These are phyloP conservation scores for Amblyopsis hoosieri DNA, from an alignment of 2,797 vertebrate genomes.

Conservation along the genomic window DNA sequence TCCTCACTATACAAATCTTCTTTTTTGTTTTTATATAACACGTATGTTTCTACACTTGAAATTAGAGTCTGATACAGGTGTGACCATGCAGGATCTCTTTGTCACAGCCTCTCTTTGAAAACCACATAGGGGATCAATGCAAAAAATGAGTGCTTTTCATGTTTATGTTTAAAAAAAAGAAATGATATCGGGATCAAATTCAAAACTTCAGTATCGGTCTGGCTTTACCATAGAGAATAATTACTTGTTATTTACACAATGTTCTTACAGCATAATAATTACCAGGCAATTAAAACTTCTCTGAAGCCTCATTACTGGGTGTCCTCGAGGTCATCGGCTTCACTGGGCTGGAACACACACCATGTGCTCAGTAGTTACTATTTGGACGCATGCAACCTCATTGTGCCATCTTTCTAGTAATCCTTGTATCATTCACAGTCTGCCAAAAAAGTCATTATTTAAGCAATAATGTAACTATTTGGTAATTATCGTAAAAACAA, in stretches of 20 bases:
- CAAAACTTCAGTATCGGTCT: too few species aligned
- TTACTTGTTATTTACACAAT: slow-evolving; percentile 70
- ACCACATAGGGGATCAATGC: too few species aligned
- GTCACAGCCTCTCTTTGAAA: too few species aligned
- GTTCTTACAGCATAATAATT: slow-evolving; percentile 72
- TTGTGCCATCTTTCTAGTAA: slow-evolving; percentile 13
- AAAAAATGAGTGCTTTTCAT: too few species aligned
- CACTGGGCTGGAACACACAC: slow-evolving; percentile 47
- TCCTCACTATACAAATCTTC: too few species aligned
- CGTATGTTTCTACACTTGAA: too few species aligned
- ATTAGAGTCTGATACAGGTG: too few species aligned
- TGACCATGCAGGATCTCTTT: too few species aligned
- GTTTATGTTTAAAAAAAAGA: too few species aligned
- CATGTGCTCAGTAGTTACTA: slow-evolving; percentile 36
- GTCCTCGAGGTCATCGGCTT: slow-evolving; percentile 65
- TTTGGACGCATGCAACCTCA: slow-evolving; percentile 2
- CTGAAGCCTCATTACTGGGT: slow-evolving; percentile 70
- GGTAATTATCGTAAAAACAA: neutral
- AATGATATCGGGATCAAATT: too few species aligned
- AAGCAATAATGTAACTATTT: neutral
- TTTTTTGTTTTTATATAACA: too few species aligned
- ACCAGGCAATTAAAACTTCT: slow-evolving; percentile 76
- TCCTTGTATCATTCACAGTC: slow-evolving; percentile 4
- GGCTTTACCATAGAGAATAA: slow-evolving; percentile 47
- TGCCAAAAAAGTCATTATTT: neutral